Evolutionary conservation across 1,140 invertebrate species (phyloP), one percentile per base, ranked within the genome.

Genomic region (Tribolium madens): DNA sequence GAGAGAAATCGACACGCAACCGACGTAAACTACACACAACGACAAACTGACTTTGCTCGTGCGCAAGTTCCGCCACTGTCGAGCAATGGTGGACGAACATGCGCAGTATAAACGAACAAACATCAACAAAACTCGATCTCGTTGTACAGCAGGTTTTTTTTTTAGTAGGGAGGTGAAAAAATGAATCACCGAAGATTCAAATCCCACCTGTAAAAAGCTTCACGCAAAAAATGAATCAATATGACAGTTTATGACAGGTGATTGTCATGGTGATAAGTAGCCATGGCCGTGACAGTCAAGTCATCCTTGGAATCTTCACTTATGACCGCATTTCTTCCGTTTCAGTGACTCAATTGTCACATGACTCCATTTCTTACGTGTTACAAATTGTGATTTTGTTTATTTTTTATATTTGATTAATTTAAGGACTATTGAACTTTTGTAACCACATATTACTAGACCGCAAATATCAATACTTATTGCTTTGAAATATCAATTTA

Each of bases 21-120:
- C 73, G 36, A 75, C 73, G 21, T 47, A 21, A 26, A 75, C 73
- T 75, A 47, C 18, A 57, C 33, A 15, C 7, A 26, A 75, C 73
- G 73, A 64, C 15, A 64, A 75, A 75, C 73, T 75, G 36, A 64
- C 31, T 48, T 50, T 12, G 36, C 33, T 75, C 36, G 13, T 72
- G 70, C 70, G 70, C 70, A 72, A 72, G 70, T 33, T 64, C 57
- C 57, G 31, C 9, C 46, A 17, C 46, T 31, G 17, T 15, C 46
- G 33, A 12, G 52, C 31, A 75, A 75, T 75, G 73, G 73, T 75
- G 73, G 73, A 60, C 73, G 33, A 13, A 31, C 73, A 18, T 36
- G 57, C 73, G 73, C 21, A 33, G 4, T 26, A 14, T 14, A 18
- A n/a, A 33, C 21, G 12, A 1, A 36, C n/a, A 64, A 64, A 64